Conservation (phyloP, 2,797 vertebrate genomes). For the Xenentodon cancila region DNA sequence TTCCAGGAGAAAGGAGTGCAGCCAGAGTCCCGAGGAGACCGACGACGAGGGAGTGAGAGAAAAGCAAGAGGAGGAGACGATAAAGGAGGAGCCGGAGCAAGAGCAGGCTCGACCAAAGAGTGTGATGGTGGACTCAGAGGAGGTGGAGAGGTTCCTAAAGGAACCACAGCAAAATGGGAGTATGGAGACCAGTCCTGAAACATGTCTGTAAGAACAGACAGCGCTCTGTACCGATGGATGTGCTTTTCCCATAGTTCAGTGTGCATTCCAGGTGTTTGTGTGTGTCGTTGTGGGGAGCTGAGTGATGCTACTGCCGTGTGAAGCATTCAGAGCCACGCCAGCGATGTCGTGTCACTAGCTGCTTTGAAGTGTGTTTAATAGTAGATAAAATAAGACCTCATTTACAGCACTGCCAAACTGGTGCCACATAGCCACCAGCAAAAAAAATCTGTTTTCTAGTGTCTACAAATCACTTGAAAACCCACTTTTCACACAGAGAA, state of each 20-base stretch:
- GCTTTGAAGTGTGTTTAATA: conserved; percentile 19
- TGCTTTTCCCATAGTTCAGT: conserved; percentile 24
- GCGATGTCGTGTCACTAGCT: conserved; percentile 28
- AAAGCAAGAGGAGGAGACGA: conserved; percentile 32
- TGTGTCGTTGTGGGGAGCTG: conserved; percentile 2
- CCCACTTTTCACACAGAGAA: not conserved
- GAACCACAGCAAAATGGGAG: conserved; percentile 43
- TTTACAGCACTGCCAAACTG: conserved; percentile 24
- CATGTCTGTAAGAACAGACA: conserved; percentile 47
- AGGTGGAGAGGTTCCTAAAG: conserved; percentile 63
- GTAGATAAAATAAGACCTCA: not conserved
- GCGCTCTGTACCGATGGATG: not conserved
- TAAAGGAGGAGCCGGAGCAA: conserved; percentile 17
- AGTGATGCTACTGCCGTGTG: conserved; percentile 11
- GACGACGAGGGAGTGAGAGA: conserved; percentile 35
- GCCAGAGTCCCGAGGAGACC: conserved; percentile 69
- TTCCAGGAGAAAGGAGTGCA: conserved; percentile 68
- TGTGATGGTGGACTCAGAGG: conserved; percentile 49
- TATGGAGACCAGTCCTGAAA: conserved; percentile 50
- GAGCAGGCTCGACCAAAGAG: conserved; percentile 30
- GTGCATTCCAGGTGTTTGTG: conserved; percentile 18
- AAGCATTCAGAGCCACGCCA: conserved; percentile 9
- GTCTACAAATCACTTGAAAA: conserved; percentile 11
- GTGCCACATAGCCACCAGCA: conserved; percentile 40
- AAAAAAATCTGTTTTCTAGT: conserved; percentile 9